A percentile compares a stretch with the other conserved stretches of the same genome.
These are phyloP conservation scores for Sebastes trivittatus DNA, from an alignment of 2,797 vertebrate species.

Conservation along the genomic window DNA sequence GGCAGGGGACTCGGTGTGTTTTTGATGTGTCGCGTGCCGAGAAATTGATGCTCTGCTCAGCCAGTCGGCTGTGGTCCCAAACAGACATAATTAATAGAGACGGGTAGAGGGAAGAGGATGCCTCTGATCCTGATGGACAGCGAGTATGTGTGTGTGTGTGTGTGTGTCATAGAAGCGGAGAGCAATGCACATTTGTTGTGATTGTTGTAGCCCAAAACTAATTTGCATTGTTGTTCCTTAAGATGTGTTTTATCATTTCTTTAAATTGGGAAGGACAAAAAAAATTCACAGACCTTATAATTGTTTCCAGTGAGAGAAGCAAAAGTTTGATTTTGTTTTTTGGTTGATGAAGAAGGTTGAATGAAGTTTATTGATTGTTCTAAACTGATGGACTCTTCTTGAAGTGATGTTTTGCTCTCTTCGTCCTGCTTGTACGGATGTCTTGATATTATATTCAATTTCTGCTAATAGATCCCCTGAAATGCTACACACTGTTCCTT, in stretches of 20 bases:
- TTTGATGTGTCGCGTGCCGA: conserved; percentile 35
- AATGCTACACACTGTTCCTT: not conserved
- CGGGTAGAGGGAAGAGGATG: not conserved
- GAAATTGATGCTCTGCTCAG: not conserved
- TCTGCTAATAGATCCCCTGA: not conserved
- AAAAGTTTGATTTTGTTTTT: not conserved
- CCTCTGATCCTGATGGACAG: conserved; percentile 2
- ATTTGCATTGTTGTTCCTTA: too few species aligned
- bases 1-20: not conserved
- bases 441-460: not conserved
- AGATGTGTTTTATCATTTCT: too few species aligned
- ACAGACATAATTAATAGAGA: conserved; percentile 22
- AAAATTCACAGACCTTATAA: not conserved
- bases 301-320: not conserved
- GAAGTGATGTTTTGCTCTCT: too few species aligned
- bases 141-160: not conserved
- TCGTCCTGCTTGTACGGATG: accelerated
- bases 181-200: not conserved
- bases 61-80: conserved; percentile 2
- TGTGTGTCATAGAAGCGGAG: not conserved
- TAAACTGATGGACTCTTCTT: too few species aligned
- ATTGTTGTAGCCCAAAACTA: too few species aligned
- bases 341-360: not conserved
- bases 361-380: too few species aligned
- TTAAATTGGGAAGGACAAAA: too few species aligned